Base-by-base conservation (phyloP, 1,140 invertebrate genomes). In the Drosophila arizonae region DNA sequence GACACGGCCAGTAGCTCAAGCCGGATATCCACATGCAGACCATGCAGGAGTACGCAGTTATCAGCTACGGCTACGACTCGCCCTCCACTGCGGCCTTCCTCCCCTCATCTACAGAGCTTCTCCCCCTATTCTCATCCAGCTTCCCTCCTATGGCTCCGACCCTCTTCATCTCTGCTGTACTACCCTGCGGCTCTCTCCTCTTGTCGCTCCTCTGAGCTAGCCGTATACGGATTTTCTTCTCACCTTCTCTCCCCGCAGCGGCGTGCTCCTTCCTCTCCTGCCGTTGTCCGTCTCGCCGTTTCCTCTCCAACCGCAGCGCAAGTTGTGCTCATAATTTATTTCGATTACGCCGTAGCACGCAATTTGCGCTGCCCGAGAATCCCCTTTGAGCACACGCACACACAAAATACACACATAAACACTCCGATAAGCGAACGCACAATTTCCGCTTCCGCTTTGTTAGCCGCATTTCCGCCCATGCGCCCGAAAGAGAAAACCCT, bases 271-370 rank as follows among this genome's bases (percentile, higher is more conserved):
- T 24, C 21, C 3, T 3, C 21, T 24, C 21, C 21, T 24, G 21
- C 8, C 2, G 9, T 9, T 9, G 6, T 36, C 33, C 33, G 33
- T 9, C 33, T 33, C 36, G 36, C 6, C 3, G 10, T 39, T 13
- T 39, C 36, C 36, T 39, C 39, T 43, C 57, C 65, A 58, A 67
- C 78, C 64, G 50, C 82, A 69, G 52, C 77, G 68, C 79, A 87
- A 78, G 74, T 85, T 85, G 75, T 76, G 84, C 82, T 81, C 82
- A 87, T 87, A 87, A 87, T 87, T 87, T 87, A 87, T 87, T 87
- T 87, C 82, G 82, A 87, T 87, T 87, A 87, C 82, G 84, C 82
- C 79, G 69, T 69, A 79, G 82, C 82, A 87, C 82, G 82, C 82
- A 87, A 87, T 87, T 87, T 88, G 79, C 79, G 84, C 82, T 70